Percentiles rank a stretch among this genome's conserved stretches.
phyloP scores from a whole-genome alignment of 2,888 invertebrate species.

The Microchrysa polita region DNA sequence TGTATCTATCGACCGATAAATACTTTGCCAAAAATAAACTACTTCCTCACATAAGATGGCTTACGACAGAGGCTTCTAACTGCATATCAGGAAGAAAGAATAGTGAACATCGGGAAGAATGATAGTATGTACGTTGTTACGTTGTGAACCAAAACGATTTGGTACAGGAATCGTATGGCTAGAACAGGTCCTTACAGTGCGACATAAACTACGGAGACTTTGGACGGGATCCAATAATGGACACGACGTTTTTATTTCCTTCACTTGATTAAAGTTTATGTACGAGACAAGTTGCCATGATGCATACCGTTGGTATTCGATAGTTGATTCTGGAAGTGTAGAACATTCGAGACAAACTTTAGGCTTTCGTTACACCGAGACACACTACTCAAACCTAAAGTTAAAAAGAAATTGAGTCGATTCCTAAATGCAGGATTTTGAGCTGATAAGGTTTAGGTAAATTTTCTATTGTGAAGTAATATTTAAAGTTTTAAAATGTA shows the following conservation, averaged over 20 bases:
- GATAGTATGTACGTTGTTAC: no score
- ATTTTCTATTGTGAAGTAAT: no score
- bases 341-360: no score
- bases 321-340: background rate
- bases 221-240: conserved; percentile 39
- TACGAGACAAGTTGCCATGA: background rate
- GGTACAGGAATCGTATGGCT: background rate
- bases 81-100: background rate
- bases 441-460: no score
- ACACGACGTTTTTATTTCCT: conserved; percentile 32
- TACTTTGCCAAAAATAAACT: background rate
- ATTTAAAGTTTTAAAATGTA: no score
- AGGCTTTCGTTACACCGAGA: no score
- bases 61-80: background rate
- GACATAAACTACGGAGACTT: conserved; percentile 31
- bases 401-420: no score
- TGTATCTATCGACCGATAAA: background rate
- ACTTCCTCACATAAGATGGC: background rate
- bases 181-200: background rate
- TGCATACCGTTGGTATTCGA: background rate
- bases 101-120: background rate
- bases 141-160: conserved; percentile 5
- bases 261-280: conserved; percentile 40
- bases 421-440: no score
- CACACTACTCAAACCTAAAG: no score